Percentiles rank a stretch among this genome's conserved stretches.
These are phyloP conservation scores for Lepus timidus DNA, from an alignment of 2,113 vertebrate genomes.

Conservation along the genomic window DNA sequence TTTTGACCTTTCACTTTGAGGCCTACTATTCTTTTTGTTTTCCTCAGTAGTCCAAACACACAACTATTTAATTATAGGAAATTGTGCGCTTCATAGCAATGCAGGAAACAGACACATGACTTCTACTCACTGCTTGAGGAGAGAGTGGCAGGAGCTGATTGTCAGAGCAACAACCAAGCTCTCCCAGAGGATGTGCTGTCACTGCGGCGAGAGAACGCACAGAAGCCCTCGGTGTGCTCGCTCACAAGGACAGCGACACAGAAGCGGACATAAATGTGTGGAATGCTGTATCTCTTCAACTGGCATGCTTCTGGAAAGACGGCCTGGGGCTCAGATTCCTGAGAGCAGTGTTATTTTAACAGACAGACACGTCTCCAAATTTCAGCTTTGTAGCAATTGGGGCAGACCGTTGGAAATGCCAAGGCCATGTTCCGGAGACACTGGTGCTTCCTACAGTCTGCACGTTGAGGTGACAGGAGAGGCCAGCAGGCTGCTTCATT, in stretches of 20 bases:
- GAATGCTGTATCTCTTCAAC: not conserved
- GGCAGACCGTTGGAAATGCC: not conserved
- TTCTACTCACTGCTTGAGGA: constrained; percentile 12
- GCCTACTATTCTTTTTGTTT: not conserved
- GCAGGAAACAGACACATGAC: constrained; percentile 32
- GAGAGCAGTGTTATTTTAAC: not conserved
- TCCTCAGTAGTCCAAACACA: constrained; percentile 47
- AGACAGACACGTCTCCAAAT: not conserved
- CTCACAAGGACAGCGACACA: constrained; percentile 1
- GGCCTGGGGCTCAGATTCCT: not conserved
- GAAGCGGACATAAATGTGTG: not conserved
- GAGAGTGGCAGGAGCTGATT: constrained; percentile 42
- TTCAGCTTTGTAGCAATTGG: not conserved
- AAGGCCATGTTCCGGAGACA: not conserved
- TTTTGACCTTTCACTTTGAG: constrained; percentile 28
- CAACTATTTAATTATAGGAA: constrained; percentile 62
- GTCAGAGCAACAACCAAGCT: constrained; percentile 3
- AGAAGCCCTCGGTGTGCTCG: not conserved
- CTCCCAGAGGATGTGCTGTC: accelerated
- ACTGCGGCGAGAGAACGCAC: not conserved
- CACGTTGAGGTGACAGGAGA: not conserved
- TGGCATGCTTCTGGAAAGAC: no score
- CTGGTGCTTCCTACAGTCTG: not conserved
- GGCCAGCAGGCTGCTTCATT: not conserved
- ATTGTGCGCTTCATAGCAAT: constrained; percentile 54